A percentile compares a stretch with the other conserved stretches of the same genome.
These are phyloP conservation scores for Phorcus lineatus DNA, from an alignment of 2,888 invertebrate species.

Conservation along the genomic window DNA sequence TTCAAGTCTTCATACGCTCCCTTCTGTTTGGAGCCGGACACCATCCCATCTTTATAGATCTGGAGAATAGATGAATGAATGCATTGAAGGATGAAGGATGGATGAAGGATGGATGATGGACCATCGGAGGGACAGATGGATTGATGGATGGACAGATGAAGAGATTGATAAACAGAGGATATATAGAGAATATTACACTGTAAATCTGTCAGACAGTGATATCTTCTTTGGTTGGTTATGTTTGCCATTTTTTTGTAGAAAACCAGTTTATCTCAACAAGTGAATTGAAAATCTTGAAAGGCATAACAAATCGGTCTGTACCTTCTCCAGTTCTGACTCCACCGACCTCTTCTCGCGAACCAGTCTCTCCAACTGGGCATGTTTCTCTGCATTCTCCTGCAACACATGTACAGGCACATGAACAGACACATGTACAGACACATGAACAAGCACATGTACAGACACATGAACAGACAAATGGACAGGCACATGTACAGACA, in stretches of 20 bases:
- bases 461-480: too few species aligned
- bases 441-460: background rate
- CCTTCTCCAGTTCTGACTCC: slow-evolving; percentile 72
- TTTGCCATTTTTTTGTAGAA: too few species aligned
- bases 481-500: too few species aligned
- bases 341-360: slow-evolving; percentile 71
- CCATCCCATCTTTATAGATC: slow-evolving; percentile 65
- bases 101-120: background rate
- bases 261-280: too few species aligned
- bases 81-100: background rate
- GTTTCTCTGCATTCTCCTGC: slow-evolving; percentile 67
- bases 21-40: slow-evolving; percentile 59
- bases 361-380: slow-evolving; percentile 68
- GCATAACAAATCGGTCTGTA: too few species aligned
- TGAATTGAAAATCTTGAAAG: too few species aligned
- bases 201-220: too few species aligned
- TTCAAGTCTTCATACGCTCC: slow-evolving; percentile 63
- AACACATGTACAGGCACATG: slow-evolving; percentile 23
- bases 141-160: too few species aligned
- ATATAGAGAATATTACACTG: too few species aligned
- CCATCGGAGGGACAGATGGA: too few species aligned
- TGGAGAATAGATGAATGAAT: slow-evolving; percentile 31
- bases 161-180: too few species aligned
- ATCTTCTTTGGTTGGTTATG: too few species aligned
- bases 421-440: background rate